Conservation (phyloP, 1,140 invertebrate species). For the Nasonia giraulti region DNA sequence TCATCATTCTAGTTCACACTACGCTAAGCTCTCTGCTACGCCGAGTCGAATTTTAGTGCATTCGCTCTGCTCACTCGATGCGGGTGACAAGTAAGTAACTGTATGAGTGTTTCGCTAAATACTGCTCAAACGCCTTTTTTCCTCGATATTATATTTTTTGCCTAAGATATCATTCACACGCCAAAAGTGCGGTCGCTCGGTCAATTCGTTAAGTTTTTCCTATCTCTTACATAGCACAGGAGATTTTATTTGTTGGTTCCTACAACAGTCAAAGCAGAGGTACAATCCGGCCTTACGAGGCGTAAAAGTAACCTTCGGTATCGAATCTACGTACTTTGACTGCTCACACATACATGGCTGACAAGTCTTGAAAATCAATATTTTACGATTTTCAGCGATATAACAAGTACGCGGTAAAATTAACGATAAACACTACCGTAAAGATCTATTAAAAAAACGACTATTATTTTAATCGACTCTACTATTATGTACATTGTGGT, state of each 20-base stretch:
- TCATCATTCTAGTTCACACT: conserved; percentile 15
- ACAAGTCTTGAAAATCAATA: conserved; percentile 38
- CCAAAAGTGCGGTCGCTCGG: background rate
- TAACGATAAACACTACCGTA: background rate
- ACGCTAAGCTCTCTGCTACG: conserved; percentile 21
- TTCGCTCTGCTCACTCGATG: conserved; percentile 33
- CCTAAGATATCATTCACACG: background rate
- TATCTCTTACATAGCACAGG: background rate
- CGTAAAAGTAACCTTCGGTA: background rate
- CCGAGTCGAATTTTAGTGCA: background rate
- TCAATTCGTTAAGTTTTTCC: background rate
- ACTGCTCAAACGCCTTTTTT: conserved; percentile 27
- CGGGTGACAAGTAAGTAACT: conserved; percentile 33
- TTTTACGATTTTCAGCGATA: conserved; percentile 24
- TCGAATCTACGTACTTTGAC: conserved; percentile 21
- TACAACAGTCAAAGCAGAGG: background rate
- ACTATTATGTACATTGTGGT: conserved; percentile 29
- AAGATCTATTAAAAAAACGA: background rate
- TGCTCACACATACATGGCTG: conserved; percentile 16
- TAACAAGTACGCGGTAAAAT: background rate
- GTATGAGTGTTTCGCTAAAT: conserved; percentile 30
- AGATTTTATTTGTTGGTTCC: conserved; percentile 3
- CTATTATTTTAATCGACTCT: background rate
- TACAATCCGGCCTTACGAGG: background rate
- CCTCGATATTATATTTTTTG: background rate